Percentiles rank a stretch among this genome's conserved stretches.
Evolutionary conservation across 2,797 vertebrate species (phyloP).

Genomic region (Coregonus sp.): DNA sequence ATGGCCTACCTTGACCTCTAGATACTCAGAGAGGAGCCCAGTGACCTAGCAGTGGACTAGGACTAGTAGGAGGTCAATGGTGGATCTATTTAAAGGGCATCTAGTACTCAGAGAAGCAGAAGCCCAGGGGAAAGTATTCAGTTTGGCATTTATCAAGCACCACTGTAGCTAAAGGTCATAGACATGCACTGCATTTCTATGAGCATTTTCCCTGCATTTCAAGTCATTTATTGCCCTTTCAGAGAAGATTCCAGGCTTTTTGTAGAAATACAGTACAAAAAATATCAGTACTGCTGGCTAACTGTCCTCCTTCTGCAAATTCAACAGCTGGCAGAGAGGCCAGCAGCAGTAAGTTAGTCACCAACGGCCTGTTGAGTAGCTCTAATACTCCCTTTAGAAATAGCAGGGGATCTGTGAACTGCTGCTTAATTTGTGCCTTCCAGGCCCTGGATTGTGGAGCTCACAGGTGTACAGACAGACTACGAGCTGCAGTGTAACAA

Average conservation of each 20-base stretch:
- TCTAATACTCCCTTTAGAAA: slow-evolving; percentile 60
- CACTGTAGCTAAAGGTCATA: not conserved
- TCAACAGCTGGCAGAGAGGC: slow-evolving; percentile 6
- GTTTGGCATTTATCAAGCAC: slow-evolving; percentile 13
- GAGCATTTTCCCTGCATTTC: slow-evolving; percentile 2
- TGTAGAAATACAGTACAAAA: not conserved
- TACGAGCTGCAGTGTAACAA: not conserved
- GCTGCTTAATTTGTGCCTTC: slow-evolving; percentile 39
- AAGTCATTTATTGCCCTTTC: slow-evolving; percentile 8
- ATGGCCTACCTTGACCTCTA: not conserved
- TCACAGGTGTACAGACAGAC: slow-evolving; percentile 42
- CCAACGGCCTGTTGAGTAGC: slow-evolving; percentile 39
- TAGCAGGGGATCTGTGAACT: slow-evolving; percentile 42
- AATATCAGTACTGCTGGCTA: not conserved
- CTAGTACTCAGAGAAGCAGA: not conserved
- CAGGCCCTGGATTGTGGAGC: slow-evolving; percentile 40
- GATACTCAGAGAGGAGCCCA: not conserved
- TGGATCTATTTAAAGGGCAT: slow-evolving; percentile 26
- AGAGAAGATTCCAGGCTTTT: slow-evolving; percentile 11
- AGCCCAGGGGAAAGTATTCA: slow-evolving; percentile 14
- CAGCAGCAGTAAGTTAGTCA: slow-evolving; percentile 38
- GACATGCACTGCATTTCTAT: slow-evolving; percentile 4
- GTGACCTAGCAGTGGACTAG: slow-evolving; percentile 17
- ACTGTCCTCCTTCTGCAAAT: slow-evolving; percentile 20
- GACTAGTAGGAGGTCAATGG: slow-evolving; percentile 35